phyloP scores from a whole-genome alignment of 2,113 vertebrate species.

The Burhinus oedicnemus region DNA sequence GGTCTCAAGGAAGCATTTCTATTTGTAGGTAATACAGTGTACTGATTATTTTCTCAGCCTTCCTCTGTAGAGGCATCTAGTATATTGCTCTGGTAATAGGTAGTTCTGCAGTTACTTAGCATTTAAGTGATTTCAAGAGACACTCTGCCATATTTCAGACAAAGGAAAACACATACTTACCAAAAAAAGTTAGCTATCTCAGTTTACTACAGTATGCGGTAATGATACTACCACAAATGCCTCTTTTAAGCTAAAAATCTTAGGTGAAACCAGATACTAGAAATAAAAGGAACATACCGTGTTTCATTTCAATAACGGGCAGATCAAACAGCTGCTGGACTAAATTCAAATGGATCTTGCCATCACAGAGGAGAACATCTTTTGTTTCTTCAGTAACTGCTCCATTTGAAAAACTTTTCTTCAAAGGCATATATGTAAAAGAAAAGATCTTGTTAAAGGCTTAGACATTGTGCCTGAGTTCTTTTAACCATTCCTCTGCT shows the following conservation, averaged over 20 bases:
- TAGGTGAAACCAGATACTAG: neutral
- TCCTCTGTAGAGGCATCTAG: neutral
- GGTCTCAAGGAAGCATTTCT: neutral
- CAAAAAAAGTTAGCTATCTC: neutral
- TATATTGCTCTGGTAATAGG: neutral
- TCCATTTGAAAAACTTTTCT: slow-evolving; percentile 87
- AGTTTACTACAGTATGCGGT: neutral
- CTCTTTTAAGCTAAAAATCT: neutral
- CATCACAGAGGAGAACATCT: slow-evolving; percentile 85
- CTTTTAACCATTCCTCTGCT: neutral
- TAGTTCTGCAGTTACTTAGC: neutral
- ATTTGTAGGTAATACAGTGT: neutral
- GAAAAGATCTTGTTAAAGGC: slow-evolving; percentile 46
- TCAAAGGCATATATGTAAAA: slow-evolving; percentile 28
- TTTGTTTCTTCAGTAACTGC: slow-evolving; percentile 86
- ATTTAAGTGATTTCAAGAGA: slow-evolving; percentile 15
- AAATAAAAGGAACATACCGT: slow-evolving; percentile 75
- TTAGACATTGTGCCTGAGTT: neutral
- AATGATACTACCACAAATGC: neutral
- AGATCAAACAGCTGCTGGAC: slow-evolving; percentile 86
- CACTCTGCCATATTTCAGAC: neutral
- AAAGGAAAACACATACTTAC: neutral
- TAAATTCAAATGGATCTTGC: slow-evolving; percentile 80
- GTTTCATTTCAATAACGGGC: slow-evolving; percentile 85
- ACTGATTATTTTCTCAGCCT: neutral